Base-by-base conservation (phyloP, 1,140 invertebrate species). In the Saccostrea glomerata region DNA sequence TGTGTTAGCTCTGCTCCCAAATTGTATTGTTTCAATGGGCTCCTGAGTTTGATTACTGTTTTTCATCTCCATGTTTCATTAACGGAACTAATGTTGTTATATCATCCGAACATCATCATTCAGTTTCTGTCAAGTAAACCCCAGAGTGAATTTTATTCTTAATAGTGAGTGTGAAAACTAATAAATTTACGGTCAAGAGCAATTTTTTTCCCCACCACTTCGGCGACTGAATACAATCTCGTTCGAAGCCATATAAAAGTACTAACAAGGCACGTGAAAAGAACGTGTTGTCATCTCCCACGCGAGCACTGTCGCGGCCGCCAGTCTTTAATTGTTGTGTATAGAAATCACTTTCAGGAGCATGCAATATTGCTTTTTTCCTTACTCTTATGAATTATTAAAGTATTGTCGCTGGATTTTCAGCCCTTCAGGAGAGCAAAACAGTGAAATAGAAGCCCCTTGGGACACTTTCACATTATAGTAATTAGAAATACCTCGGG, bases 361-460 rank as follows among this genome's bases (percentile, higher is more conserved):
- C 25, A 77, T 25, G 25, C 70, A 11, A 25, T 77, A 30, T 77
- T 77, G 25, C 25, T 11, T 77, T 77, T 77, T 77, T 12, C 13
- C 25, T 30, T 36, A 77, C 30, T 77, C 70, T 36, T 77, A 30
- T 77, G 70, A 77, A 77, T 77, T 77, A 77, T 77, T 77, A 77
- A 77, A 77, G 70, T 40, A 30, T 77, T 77, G 23, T 77, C 70
- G 25, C 70, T 77, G 70, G 23, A 25, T 77, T 77, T 23, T 36
- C 66, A 77, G 25, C 23, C 23, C 25, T 36, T 2, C 23, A 25
- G 70, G 30, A 23, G 23, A 25, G 13, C 25, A 13, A 15, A 36
- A 23, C 25, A 77, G 25, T 30, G 6, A 36, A 23, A 13, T 20
- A 25, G 12, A 63, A 17, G 9, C 25, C 70, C 70, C 25, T 11